Evolutionary conservation across 2,113 vertebrate species (phyloP).

Genomic region (Vidua macroura): DNA sequence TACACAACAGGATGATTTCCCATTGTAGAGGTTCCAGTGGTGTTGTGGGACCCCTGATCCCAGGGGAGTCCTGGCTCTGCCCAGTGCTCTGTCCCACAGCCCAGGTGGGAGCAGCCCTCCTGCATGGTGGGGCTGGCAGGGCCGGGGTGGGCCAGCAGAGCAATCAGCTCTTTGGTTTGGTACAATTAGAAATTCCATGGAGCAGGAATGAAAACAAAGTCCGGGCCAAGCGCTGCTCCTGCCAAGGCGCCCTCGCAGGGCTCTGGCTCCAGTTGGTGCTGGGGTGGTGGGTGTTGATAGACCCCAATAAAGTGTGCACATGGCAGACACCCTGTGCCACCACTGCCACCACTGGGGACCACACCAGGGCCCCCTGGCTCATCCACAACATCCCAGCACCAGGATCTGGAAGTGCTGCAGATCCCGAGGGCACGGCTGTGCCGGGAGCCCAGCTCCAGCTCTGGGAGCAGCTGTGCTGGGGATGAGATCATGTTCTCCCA

Average conservation of each 20-base stretch:
- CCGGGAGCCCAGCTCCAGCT: rapidly evolving
- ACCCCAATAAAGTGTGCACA: not conserved
- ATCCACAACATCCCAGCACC: not conserved
- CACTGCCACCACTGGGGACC: not conserved
- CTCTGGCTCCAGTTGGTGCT: not conserved
- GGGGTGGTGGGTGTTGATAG: not conserved
- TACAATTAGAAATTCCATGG: not conserved
- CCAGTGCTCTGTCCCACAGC: not conserved
- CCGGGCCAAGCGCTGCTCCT: not conserved
- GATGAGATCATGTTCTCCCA: not conserved
- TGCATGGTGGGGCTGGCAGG: rapidly evolving
- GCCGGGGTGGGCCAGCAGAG: rapidly evolving
- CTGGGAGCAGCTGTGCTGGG: not conserved
- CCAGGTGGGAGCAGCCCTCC: not conserved
- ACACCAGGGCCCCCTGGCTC: rapidly evolving
- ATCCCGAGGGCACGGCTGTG: not conserved
- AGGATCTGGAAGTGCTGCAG: rapidly evolving
- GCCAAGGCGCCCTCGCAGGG: not conserved
- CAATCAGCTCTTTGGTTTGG: not conserved
- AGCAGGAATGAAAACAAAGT: conserved; percentile 9
- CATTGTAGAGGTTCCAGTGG: not conserved
- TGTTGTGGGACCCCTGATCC: not conserved
- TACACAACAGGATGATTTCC: not conserved
- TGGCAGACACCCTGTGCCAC: rapidly evolving
- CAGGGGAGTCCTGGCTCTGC: not conserved